Conservation (phyloP, 2,113 vertebrate species). For the Addax nasomaculatus region DNA sequence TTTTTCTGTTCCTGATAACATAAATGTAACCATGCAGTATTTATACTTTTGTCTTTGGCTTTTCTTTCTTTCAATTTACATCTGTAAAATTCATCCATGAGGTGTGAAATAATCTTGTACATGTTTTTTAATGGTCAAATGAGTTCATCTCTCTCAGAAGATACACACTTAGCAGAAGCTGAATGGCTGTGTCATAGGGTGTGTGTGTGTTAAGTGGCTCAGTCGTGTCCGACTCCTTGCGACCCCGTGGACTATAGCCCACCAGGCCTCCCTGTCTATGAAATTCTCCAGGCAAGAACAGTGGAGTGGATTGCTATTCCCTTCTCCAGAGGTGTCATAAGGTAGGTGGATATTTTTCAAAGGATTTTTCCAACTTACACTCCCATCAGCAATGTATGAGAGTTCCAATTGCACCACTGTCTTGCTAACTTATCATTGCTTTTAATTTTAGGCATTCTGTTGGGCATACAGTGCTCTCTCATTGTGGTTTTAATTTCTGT, state of each 20-base stretch:
- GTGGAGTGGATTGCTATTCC: not conserved
- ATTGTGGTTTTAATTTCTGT: not conserved
- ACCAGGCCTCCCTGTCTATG: not conserved
- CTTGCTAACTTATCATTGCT: not conserved
- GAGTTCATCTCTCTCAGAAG: not conserved
- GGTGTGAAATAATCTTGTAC: not conserved
- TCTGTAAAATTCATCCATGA: not conserved
- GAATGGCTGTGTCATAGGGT: not conserved
- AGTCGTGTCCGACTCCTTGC: not conserved
- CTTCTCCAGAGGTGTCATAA: not conserved
- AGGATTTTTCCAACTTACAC: not conserved
- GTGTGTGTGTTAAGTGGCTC: not conserved
- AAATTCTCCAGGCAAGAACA: not conserved
- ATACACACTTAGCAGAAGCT: not conserved
- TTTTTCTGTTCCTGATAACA: not conserved
- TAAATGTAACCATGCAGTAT: not conserved
- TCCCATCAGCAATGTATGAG: not conserved
- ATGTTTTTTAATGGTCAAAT: not conserved
- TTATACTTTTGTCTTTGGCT: not conserved
- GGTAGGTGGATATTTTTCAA: not conserved
- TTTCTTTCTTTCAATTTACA: not conserved
- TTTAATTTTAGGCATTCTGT: not conserved
- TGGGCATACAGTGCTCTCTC: not conserved
- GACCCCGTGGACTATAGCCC: not conserved
- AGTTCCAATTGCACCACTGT: not conserved